Conservation (phyloP, 2,113 vertebrate species). For the rat (Rattus norvegicus) region DNA sequence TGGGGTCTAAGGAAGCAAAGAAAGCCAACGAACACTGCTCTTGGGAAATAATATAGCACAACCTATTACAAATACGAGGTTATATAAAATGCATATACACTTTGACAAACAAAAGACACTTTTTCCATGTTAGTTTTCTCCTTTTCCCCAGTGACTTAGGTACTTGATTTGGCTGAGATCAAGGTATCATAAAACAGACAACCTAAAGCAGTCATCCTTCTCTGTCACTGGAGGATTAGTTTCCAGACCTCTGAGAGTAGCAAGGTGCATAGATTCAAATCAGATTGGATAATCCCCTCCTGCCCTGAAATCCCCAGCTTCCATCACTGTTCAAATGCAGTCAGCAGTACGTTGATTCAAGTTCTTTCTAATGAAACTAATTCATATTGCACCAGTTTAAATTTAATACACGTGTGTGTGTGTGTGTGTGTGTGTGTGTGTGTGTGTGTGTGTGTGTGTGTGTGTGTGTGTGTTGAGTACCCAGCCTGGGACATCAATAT, state of each 20-base stretch:
- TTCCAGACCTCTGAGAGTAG: background rate
- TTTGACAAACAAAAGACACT: background rate
- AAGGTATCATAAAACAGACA: background rate
- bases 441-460: background rate
- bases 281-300: background rate
- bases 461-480: background rate
- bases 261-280: background rate
- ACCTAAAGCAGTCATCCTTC: background rate
- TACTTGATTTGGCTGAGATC: background rate
- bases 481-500: too few species aligned
- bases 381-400: background rate
- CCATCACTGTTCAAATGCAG: background rate
- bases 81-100: background rate
- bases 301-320: background rate
- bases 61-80: slow-evolving; percentile 7
- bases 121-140: background rate
- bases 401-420: too few species aligned
- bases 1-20: background rate
- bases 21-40: background rate
- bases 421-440: too few species aligned
- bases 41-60: background rate
- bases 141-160: slow-evolving; percentile 11
- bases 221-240: background rate
- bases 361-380: background rate
- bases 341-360: background rate